These are phyloP conservation scores for Protonibea diacanthus DNA, from an alignment of 2,797 vertebrate genomes.

Conservation along the genomic window DNA sequence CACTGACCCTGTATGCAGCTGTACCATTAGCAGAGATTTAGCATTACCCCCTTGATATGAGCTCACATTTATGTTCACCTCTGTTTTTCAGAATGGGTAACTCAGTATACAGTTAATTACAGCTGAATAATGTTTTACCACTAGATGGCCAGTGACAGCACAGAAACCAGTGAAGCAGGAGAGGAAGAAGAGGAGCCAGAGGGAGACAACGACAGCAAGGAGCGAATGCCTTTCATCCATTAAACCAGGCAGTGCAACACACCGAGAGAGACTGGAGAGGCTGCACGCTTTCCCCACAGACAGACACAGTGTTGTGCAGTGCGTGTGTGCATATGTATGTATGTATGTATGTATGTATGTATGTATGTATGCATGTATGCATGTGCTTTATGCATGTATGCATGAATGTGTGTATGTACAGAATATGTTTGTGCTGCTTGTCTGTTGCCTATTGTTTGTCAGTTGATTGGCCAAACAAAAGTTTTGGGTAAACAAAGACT, in stretches of 20 bases:
- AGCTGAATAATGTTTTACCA: constrained; percentile 44
- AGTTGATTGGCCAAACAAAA: constrained; percentile 86
- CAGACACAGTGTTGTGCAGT: constrained; percentile 87
- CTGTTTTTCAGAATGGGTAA: background rate
- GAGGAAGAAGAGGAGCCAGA: constrained; percentile 99
- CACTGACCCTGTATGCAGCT: constrained; percentile 25
- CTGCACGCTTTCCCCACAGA: constrained; percentile 66
- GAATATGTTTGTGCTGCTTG: constrained; percentile 79
- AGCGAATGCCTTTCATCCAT: constrained; percentile 99
- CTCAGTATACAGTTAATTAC: constrained; percentile 10
- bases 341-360: constrained; percentile 70
- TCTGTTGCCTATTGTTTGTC: constrained; percentile 82
- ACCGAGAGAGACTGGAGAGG: constrained; percentile 71
- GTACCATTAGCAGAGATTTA: background rate
- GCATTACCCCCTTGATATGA: background rate
- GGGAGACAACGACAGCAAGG: constrained; percentile 97
- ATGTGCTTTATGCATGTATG: constrained; percentile 65
- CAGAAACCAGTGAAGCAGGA: constrained; percentile 98
- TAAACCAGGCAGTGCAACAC: constrained; percentile 72
- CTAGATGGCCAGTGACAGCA: constrained; percentile 99
- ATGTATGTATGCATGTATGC: constrained; percentile 55
- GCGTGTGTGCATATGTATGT: constrained; percentile 76
- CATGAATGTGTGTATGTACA: constrained; percentile 55
- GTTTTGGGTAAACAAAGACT: constrained; percentile 61
- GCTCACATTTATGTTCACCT: constrained; percentile 16